A percentile compares a stretch with the other conserved stretches of the same genome.
These are phyloP conservation scores for Gallinago media DNA, from an alignment of 2,113 vertebrate species.

Conservation along the genomic window DNA sequence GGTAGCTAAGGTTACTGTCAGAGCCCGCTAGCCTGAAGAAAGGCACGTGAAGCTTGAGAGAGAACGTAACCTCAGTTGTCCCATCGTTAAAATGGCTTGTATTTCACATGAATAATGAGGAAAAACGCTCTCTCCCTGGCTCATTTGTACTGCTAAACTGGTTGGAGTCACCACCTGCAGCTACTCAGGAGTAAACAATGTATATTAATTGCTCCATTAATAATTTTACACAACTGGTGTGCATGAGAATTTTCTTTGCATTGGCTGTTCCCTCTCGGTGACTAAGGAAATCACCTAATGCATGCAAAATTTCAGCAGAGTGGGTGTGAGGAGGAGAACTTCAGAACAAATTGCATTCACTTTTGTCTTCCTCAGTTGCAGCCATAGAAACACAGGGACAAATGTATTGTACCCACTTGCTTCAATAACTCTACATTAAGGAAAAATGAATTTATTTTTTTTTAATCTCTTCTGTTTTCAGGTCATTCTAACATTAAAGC, in stretches of 20 bases:
- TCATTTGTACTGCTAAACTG: neutral
- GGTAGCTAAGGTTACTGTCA: neutral
- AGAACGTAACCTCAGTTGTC: neutral
- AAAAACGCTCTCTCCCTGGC: accelerated
- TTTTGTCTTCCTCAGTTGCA: neutral
- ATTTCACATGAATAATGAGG: neutral
- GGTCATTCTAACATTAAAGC: constrained; percentile 91
- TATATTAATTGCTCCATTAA: neutral
- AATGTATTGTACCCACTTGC: neutral
- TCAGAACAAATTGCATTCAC: accelerated
- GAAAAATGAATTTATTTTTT: neutral
- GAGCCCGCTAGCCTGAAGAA: neutral
- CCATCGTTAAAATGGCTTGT: neutral
- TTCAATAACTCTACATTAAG: neutral
- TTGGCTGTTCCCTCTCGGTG: neutral
- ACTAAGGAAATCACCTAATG: neutral
- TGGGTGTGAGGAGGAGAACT: neutral
- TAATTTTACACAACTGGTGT: neutral
- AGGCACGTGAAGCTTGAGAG: neutral
- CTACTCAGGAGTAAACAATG: neutral
- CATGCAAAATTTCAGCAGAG: neutral
- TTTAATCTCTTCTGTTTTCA: constrained; percentile 54
- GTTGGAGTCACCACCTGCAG: neutral
- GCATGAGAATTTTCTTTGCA: neutral
- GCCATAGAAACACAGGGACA: accelerated